Evolutionary conservation across 2,888 invertebrate genomes (phyloP), one percentile per base, ranked within the genome.

Genomic region (Leptopilina myrica): DNA sequence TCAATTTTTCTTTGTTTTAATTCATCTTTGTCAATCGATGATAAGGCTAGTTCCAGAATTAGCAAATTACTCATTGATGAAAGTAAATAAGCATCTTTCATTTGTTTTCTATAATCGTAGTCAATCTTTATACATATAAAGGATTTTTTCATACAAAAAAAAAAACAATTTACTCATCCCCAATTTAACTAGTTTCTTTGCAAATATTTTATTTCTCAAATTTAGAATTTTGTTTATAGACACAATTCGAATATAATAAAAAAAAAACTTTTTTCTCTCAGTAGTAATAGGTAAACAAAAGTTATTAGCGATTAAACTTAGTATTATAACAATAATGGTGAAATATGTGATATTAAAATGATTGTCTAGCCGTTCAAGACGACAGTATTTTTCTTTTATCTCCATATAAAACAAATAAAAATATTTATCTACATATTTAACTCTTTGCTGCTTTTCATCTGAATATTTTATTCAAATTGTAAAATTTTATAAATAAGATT

Each of bases 371-470:
- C 53, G 33, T 73, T 12, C 53, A 2, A 14, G 33, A 56, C 56
- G 53, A 53, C n/a, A 26, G 49, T 46, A 46, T 46, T 46, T 20
- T 46, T 56, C 14, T 56, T 8, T 69, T 12, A 69, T 73, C 73
- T 73, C 73, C 73, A 73, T 53, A 73, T 33, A 33, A 73, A 73
- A 14, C 15, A 67, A 67, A 46, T 67, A 43, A 43, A 40, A n/a
- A 66, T 66, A 20, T 20, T 20, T 66, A 73, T 73, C 15, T 53
- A 49, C 9, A 26, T 49, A 56, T 15, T 20, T 33, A 69, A 69
- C 69, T 26, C 53, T 69, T 20, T 69, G 26, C 53, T 33, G 33
- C 33, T 33, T 33, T 33, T 33, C 33, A 33, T 33, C 33, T 33
- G 33, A 33, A 33, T 33, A 33, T 33, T 33, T 33, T 33, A 33